Evolutionary conservation across 23 tunicate species (phyloP).

Genomic region (Trididemnum clinides): DNA sequence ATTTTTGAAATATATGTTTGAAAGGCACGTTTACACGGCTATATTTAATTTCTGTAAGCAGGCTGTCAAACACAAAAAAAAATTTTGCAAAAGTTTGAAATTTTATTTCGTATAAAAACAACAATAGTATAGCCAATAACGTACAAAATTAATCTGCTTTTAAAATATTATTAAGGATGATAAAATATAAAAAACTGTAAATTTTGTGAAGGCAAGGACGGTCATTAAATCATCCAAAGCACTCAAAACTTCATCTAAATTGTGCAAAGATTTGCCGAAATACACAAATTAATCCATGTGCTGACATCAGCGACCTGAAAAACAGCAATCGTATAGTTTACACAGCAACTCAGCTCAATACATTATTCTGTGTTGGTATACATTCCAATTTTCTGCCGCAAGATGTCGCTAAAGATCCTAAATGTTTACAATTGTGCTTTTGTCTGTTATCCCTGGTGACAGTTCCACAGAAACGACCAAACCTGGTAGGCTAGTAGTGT

Average conservation of each 20-base stretch:
- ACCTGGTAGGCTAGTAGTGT: too few species aligned
- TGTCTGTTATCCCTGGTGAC: too few species aligned
- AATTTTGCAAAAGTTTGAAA: not conserved
- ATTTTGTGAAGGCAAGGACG: not conserved
- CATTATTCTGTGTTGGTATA: too few species aligned
- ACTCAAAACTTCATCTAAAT: not conserved
- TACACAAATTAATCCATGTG: conserved; percentile 24
- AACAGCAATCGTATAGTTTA: too few species aligned
- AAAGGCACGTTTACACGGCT: too few species aligned
- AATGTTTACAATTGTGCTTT: too few species aligned
- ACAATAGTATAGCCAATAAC: not conserved
- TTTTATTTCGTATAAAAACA: not conserved
- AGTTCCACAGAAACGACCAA: too few species aligned
- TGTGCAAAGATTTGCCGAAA: conserved; percentile 10
- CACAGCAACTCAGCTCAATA: too few species aligned
- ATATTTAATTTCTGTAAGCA: too few species aligned
- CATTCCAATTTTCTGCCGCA: too few species aligned
- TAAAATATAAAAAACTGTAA: not conserved
- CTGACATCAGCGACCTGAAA: conserved; percentile 20
- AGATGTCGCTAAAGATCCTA: too few species aligned
- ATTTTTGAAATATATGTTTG: too few species aligned
- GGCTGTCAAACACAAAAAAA: not conserved
- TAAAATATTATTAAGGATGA: not conserved
- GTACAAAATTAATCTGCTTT: not conserved
- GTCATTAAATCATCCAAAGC: not conserved